Base-by-base conservation (phyloP, 2,888 invertebrate species). In the Ichneumoninae sp. region DNA sequence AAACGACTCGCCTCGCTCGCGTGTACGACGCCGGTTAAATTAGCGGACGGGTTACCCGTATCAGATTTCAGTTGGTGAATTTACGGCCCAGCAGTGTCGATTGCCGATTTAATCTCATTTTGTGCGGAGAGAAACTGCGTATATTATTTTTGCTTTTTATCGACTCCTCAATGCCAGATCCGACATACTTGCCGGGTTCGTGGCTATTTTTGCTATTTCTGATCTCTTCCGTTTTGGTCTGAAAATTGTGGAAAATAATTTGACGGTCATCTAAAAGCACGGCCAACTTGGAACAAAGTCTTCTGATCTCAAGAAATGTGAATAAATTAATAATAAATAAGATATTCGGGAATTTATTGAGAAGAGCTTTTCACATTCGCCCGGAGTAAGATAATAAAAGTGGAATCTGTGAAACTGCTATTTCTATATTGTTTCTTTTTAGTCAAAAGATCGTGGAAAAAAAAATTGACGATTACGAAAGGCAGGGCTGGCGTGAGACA, bases 1-100 rank as follows among this genome's bases (percentile, higher is more conserved):
- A 52, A 33, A 63, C 83, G 52, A n/a, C 75, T 81, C 44, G 66
- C 54, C 74, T 40, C 22, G 10, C 50, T 63, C 47, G 71, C 33
- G 30, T 22, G 52, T 19, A 63, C n/a, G n/a, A 40, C 52, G 65
- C 66, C 19, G 65, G 50, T 36, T 52, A 54, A 76, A 54, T 66
- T 52, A 54, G 50, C 52, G 22, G 76, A 63, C 13, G 47, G 50
- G 50, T 66, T 36, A 50, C 50, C 10, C 52, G 52, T 22, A 13
- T 66, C 36, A 36, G 75, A 26, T 65, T 75, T 7, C 22, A 33
- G 22, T 16, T 16, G 30, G 16, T 63, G 16, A 63, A 73, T 44
- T 63, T 44, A 60, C 74, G 6, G 66, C 40, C 16, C 40, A 1
- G 6, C 19, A 50, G 69, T 52, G 52, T 75, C 33, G 19, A 50